Base-by-base conservation (phyloP, 2,113 vertebrate species). In the Clarias gariepinus region DNA sequence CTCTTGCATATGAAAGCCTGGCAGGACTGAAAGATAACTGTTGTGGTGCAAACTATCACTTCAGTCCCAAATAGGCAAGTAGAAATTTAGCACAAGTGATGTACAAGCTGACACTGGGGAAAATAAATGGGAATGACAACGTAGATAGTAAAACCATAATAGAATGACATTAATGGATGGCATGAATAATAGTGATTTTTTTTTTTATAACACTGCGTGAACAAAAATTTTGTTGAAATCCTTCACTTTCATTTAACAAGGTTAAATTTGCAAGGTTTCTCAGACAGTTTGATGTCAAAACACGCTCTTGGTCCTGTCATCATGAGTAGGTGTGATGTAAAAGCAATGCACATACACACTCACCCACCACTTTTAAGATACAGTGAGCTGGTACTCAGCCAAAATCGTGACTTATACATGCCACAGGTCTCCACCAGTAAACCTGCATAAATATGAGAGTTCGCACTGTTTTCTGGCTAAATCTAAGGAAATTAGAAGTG, bases 151-250 rank as follows among this genome's bases (percentile, higher is more conserved):
- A 55, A 83, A 13, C 28, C 13, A 69, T 69, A 61, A 47, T 28
- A 88, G 53, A 2, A 19, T 15, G 55, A 30, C 86, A 85, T 85
- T 87, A 7, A 87, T 83, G 66, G 71, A 60, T 87, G 76, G 58
- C 88, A 80, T 78, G 84, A 88, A 84, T 85, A 55, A 76, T 88
- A 76, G 85, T 81, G 52, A 28, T n/a, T 77, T n/a, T 64, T 41
- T 41, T 87, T 88, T 85, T 87, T 85, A 89, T 89, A 73, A 85
- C 78, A 80, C 61, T 81, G 73, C 86, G 88, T 36, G 83, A 91
- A 63, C 91, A 81, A 79, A 60, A 77, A 79, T 82, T 82, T 87
- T 90, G 69, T 68, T 64, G 81, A 7, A 69, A 79, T 87, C 83
- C 69, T n/a, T 79, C 84, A 55, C 76, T 84, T 74, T 30, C 53